phyloP scores from a whole-genome alignment of 2,797 vertebrate species.

The Poeciliopsis paucimaculata region DNA sequence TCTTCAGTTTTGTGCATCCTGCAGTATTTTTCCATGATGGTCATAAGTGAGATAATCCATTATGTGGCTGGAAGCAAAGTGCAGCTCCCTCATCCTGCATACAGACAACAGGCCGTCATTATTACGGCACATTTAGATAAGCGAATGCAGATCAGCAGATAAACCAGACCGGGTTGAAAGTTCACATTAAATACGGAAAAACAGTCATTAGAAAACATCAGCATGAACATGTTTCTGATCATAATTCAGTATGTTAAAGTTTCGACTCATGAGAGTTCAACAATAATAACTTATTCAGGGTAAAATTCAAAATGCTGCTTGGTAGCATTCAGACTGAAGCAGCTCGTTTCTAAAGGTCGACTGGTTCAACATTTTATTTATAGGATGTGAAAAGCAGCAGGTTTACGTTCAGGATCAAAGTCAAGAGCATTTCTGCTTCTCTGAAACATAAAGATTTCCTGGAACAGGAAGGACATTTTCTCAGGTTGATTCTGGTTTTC shows the following conservation, averaged over 20 bases:
- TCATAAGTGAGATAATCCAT: slow-evolving; percentile 21
- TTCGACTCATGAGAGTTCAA: neutral
- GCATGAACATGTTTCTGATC: neutral
- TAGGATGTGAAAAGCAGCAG: too few species aligned
- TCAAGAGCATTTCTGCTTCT: too few species aligned
- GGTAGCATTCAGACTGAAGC: neutral
- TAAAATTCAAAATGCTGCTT: neutral
- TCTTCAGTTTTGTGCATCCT: neutral
- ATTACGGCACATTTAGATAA: slow-evolving; percentile 34
- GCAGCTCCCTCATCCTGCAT: slow-evolving; percentile 12
- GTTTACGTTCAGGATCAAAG: too few species aligned
- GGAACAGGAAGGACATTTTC: neutral
- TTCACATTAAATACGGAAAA: neutral
- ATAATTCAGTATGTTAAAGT: neutral
- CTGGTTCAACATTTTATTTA: too few species aligned
- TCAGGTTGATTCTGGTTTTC: neutral
- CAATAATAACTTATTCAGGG: neutral
- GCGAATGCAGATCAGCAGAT: slow-evolving; percentile 4
- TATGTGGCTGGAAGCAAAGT: neutral
- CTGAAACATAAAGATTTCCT: too few species aligned
- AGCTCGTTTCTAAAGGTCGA: accelerated
- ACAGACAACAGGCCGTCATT: neutral
- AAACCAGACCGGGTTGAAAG: neutral
- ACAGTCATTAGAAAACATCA: neutral
- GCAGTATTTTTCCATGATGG: neutral